These are phyloP conservation scores for Scaeva pyrastri DNA, from an alignment of 2,888 invertebrate genomes.

Conservation along the genomic window DNA sequence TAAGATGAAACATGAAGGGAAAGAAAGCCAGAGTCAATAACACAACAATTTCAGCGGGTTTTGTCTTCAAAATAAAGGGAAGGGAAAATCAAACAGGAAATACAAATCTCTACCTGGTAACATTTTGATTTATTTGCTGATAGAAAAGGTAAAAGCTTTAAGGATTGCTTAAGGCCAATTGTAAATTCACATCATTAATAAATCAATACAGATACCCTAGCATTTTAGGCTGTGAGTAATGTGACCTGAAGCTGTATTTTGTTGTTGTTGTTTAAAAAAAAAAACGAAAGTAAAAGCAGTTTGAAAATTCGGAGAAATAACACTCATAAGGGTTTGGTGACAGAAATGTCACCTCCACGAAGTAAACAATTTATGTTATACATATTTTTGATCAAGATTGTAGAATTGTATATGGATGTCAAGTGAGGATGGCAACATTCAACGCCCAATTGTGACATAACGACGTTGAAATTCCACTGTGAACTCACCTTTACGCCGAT, in stretches of 20 bases:
- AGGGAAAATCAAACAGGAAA: constrained; percentile 8
- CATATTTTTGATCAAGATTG: too few species aligned
- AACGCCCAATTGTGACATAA: too few species aligned
- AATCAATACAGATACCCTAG: constrained; percentile 3
- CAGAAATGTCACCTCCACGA: too few species aligned
- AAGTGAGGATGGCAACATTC: too few species aligned
- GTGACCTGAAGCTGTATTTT: not conserved
- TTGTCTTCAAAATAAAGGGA: not conserved
- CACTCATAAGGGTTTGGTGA: not conserved
- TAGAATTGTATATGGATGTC: too few species aligned
- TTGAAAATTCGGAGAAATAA: not conserved
- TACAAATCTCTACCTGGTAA: constrained; percentile 25
- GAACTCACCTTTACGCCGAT: too few species aligned
- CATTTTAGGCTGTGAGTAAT: constrained; percentile 27
- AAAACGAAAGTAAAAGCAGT: too few species aligned
- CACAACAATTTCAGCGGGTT: not conserved
- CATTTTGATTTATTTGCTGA: constrained; percentile 30
- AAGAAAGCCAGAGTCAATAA: constrained; percentile 3
- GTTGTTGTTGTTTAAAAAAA: not conserved
- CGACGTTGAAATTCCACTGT: too few species aligned
- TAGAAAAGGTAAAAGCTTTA: not conserved
- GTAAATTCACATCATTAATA: constrained; percentile 36
- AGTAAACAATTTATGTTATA: too few species aligned
- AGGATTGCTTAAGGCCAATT: constrained; percentile 19
- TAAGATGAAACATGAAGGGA: not conserved